Evolutionary conservation across 1,140 invertebrate species (phyloP).

Genomic region (Paraescarpia echinospica): DNA sequence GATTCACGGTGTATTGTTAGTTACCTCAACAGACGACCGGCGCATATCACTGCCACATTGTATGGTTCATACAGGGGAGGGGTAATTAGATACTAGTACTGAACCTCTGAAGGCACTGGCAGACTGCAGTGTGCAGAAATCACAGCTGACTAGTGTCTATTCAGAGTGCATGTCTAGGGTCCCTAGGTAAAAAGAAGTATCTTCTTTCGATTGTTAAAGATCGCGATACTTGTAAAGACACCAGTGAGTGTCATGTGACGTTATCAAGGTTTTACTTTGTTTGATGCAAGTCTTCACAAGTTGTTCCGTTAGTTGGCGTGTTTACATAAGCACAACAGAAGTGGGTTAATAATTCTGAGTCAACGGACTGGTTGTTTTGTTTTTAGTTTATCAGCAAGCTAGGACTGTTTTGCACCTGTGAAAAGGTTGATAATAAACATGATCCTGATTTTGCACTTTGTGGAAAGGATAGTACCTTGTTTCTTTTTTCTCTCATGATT

Average conservation of each 20-base stretch:
- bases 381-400: background rate
- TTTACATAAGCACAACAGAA: background rate
- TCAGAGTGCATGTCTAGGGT: background rate
- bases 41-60: background rate
- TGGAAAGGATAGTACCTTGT: background rate
- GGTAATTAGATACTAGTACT: background rate
- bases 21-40: background rate
- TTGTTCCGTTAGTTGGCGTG: background rate
- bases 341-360: background rate
- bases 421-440: background rate
- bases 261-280: background rate
- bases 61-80: background rate
- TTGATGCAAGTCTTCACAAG: background rate
- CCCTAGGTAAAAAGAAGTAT: background rate
- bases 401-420: no score
- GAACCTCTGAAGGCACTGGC: background rate
- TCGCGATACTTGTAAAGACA: background rate
- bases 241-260: background rate
- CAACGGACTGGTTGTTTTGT: background rate
- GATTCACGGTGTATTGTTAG: background rate
- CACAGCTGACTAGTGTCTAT: background rate
- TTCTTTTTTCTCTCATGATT: background rate
- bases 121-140: background rate
- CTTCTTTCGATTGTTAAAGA: background rate
- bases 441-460: background rate